A percentile compares a stretch with the other conserved stretches of the same genome.
These are phyloP conservation scores for Eueides isabella DNA, from an alignment of 1,140 invertebrate species.

Conservation along the genomic window DNA sequence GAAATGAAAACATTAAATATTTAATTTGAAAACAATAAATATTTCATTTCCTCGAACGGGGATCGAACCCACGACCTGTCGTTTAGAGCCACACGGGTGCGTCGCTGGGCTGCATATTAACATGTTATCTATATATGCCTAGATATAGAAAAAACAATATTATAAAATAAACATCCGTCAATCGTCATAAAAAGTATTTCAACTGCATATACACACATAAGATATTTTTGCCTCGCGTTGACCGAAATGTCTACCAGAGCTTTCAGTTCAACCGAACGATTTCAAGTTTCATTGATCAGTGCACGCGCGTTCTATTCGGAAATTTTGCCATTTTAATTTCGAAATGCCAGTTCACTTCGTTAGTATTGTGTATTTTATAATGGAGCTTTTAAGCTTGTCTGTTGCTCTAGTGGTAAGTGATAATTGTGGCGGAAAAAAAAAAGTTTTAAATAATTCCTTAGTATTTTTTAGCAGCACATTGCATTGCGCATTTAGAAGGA, in stretches of 20 bases:
- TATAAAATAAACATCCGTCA: not conserved
- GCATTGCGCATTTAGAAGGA: no score
- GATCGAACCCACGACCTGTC: no score
- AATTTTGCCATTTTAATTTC: slow-evolving; percentile 4
- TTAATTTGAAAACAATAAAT: no score
- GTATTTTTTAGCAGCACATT: no score
- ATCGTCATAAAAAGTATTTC: not conserved
- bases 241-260: slow-evolving; percentile 5
- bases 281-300: slow-evolving; percentile 13
- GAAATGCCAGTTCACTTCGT: not conserved
- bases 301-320: slow-evolving; percentile 5
- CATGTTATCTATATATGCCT: no score
- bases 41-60: no score
- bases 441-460: not conserved
- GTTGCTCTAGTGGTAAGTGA: not conserved
- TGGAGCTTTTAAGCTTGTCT: not conserved
- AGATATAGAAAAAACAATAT: no score
- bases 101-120: no score
- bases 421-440: not conserved
- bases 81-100: no score
- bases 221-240: not conserved
- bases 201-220: not conserved
- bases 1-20: no score
- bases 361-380: not conserved
- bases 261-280: slow-evolving; percentile 11